Conservation (phyloP, 2,797 vertebrate species). For the Sebastes matsubarae region DNA sequence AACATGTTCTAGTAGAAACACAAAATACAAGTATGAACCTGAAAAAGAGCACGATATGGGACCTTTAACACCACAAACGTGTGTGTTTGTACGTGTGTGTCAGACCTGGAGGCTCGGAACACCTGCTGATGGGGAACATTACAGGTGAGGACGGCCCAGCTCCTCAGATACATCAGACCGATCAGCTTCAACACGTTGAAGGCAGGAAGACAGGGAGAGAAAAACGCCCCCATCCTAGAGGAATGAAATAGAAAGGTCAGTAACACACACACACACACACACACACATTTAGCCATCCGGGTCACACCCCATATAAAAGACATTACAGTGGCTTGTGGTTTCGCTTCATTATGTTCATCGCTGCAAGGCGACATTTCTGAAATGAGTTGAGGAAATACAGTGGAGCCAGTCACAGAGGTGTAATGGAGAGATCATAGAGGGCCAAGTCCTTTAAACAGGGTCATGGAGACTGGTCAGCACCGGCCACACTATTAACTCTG, state of each 20-base stretch:
- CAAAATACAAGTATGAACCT: too few species aligned
- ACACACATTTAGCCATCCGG: neutral
- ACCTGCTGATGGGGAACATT: slow-evolving; percentile 98
- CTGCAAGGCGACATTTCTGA: slow-evolving; percentile 46
- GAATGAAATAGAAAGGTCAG: slow-evolving; percentile 13
- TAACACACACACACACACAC: slow-evolving; percentile 7
- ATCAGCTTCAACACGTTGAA: slow-evolving; percentile 96
- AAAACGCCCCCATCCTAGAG: slow-evolving; percentile 98
- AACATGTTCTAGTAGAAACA: too few species aligned
- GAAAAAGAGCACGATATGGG: too few species aligned
- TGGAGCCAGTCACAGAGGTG: slow-evolving; percentile 3
- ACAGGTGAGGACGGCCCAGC: slow-evolving; percentile 98
- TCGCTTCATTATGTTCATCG: slow-evolving; percentile 57
- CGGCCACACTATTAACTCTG: slow-evolving; percentile 17
- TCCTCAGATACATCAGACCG: slow-evolving; percentile 96
- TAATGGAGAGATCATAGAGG: slow-evolving; percentile 35
- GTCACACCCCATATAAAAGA: slow-evolving; percentile 40
- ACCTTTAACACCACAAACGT: neutral
- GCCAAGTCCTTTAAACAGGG: slow-evolving; percentile 32
- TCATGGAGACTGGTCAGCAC: slow-evolving; percentile 26
- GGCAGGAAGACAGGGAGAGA: slow-evolving; percentile 96
- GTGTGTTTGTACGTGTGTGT: neutral
- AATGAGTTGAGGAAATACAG: slow-evolving; percentile 56
- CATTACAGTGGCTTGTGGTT: slow-evolving; percentile 33
- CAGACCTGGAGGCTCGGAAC: slow-evolving; percentile 95